Conservation (phyloP, 2,797 vertebrate species). For the Lophotriccus pileatus region DNA sequence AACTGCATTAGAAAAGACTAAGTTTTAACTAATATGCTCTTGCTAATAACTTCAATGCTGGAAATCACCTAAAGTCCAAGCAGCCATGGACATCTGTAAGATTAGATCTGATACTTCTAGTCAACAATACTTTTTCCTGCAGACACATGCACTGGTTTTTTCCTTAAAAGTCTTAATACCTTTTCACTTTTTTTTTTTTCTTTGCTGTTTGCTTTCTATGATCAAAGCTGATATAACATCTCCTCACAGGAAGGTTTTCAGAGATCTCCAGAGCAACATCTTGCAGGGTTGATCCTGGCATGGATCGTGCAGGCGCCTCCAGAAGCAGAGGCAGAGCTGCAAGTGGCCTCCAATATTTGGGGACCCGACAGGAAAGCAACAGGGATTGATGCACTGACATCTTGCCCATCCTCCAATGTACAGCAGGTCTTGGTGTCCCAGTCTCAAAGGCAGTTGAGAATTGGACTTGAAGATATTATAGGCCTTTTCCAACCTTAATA, state of each 20-base stretch:
- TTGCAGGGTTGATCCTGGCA: fast-evolving
- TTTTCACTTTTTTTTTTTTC: not conserved
- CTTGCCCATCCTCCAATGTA: not conserved
- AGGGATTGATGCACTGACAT: not conserved
- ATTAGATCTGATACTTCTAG: not conserved
- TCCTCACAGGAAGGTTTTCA: not conserved
- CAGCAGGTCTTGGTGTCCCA: not conserved
- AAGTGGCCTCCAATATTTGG: not conserved
- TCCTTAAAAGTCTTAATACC: not conserved
- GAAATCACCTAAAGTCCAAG: not conserved
- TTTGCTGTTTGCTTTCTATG: not conserved
- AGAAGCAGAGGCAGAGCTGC: not conserved
- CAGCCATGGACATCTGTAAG: not conserved
- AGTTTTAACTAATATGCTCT: not conserved
- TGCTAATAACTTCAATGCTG: not conserved
- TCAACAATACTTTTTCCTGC: not conserved
- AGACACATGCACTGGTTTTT: not conserved
- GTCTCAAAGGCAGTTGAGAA: not conserved
- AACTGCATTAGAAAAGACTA: not conserved
- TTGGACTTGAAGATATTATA: not conserved
- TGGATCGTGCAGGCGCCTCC: not conserved
- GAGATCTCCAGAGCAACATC: not conserved
- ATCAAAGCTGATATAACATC: not conserved
- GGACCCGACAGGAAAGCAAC: fast-evolving
- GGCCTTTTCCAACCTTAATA: not conserved